Base-by-base conservation (phyloP, 1,140 invertebrate genomes). In the Drusus annulatus region DNA sequence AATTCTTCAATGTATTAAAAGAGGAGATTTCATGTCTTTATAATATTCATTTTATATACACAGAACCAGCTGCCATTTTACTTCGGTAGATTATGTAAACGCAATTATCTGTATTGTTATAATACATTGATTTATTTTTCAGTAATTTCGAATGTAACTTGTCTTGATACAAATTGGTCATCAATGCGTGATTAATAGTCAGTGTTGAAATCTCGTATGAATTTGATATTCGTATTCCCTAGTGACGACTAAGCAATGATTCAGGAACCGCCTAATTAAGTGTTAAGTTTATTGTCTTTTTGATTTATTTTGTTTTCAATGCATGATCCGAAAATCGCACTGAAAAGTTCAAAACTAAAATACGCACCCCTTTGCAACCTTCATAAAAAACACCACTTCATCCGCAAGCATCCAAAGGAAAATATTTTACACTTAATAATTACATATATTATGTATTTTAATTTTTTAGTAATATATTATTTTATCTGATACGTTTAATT, bases 261-360 rank as follows among this genome's bases (percentile, higher is more conserved):
- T 28, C 8, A 65, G 62, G 28, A 65, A 65, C 23, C 25, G 25
- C 10, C 10, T 25, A 28, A 65, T 28, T n/a, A 28, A 65, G 21
- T 28, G 25, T 65, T 65, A 28, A 16, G 25, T 65, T 65, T 21
- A 65, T 65, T 65, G 6, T 50, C 50, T 50, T 21, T 19, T 71
- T 71, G 17, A 50, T 71, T 71, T 50, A 71, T 65, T 65, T 65
- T 71, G 17, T 71, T 45, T 36, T 50, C 51, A n/a, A 71, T 71
- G 31, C 62, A 28, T 65, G 62, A 2, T 13, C 5, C 31, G 7
- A 17, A 69, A 71, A 21, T 71, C 50, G 68, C 68, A 71, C 68
- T 50, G 31, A 21, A 50, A 71, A 71, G 68, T 45, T 71, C 36
- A 36, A 71, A 71, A 45, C 36, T 51, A 19, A 65, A 28, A 60